Evolutionary conservation across 2,113 vertebrate genomes (phyloP), one percentile per base, ranked within the genome.

Genomic region (Brachypodius melanocephalos): DNA sequence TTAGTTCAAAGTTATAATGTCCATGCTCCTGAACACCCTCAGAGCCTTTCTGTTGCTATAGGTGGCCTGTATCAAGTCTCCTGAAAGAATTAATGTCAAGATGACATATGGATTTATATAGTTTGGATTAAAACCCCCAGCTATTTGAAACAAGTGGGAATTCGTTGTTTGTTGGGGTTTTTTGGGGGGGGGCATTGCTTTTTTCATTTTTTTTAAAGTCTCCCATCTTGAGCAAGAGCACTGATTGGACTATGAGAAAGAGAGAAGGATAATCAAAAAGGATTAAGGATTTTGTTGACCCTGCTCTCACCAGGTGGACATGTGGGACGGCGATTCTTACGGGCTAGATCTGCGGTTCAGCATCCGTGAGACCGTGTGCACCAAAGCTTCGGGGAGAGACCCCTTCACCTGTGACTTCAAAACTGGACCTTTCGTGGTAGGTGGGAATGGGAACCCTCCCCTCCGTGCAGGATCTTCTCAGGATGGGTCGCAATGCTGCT

Each of bases 341-440:
- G 72, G n/a, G 21, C 78, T 98, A 54, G 89, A 94, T 14, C 63
- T 98, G 22, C 89, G 88, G 17, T 97, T 98, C 86, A 94, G 46
- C 40, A 48, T 98, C 34, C 95, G 88, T 17, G 97, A 98, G 77
- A 98, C 97, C 0, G 74, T 67, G 2, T 98, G 98, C 79, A 6
- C 42, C 2, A 97, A 89, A 48, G 84, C 77, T 6, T 97, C 96
- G 0, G 92, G 90, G 11, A 92, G 79, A 73, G 95, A 98, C 16
- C 94, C 96, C 0, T 65, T 28, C 25, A 66, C 79, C 0, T 98
- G 98, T 6, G 51, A 25, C 82, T 98, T 98, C 94, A 96, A 51
- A 76, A 66, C 48, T 18, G 96, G 94, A 12, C 94, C 80, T 68
- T 90, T 81, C 0, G 29, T 59, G 96, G 98, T 98, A 31, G 93